Conservation (phyloP, 2,888 invertebrate species). For the Chironomus tentans region DNA sequence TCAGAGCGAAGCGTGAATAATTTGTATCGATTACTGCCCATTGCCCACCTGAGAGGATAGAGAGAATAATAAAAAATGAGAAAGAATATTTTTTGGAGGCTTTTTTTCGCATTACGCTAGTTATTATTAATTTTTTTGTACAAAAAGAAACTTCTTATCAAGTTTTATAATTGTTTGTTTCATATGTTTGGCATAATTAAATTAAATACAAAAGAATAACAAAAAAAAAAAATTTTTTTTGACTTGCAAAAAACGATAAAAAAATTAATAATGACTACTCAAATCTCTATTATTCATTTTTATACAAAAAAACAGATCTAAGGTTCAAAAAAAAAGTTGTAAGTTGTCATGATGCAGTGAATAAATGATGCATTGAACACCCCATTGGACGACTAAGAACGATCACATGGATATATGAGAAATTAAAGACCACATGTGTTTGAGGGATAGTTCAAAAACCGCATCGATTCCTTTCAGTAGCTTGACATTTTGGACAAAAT, state of each 20-base stretch:
- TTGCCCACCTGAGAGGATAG: constrained; percentile 67
- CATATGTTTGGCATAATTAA: neutral
- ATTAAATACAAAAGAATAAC: neutral
- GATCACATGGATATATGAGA: no score
- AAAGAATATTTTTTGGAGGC: constrained; percentile 11
- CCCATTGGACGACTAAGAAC: no score
- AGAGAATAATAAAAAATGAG: constrained; percentile 35
- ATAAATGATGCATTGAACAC: neutral
- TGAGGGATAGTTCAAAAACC: no score
- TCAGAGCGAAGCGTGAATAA: constrained; percentile 63
- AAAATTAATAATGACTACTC: neutral
- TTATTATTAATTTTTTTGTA: neutral
- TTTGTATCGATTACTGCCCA: constrained; percentile 78
- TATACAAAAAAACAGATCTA: no score
- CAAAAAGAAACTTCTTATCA: neutral
- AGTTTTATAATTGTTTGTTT: neutral
- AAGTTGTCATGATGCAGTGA: constrained; percentile 10
- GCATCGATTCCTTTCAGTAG: no score
- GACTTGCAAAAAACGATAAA: neutral
- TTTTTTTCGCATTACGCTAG: neutral
- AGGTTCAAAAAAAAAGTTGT: neutral
- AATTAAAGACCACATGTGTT: no score
- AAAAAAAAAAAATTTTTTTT: neutral
- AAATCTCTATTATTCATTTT: constrained; percentile 16
- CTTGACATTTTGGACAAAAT: no score